Evolutionary conservation across 64 coral and sea anemone genomes (phyloP).

Genomic region (Montipora sp.): DNA sequence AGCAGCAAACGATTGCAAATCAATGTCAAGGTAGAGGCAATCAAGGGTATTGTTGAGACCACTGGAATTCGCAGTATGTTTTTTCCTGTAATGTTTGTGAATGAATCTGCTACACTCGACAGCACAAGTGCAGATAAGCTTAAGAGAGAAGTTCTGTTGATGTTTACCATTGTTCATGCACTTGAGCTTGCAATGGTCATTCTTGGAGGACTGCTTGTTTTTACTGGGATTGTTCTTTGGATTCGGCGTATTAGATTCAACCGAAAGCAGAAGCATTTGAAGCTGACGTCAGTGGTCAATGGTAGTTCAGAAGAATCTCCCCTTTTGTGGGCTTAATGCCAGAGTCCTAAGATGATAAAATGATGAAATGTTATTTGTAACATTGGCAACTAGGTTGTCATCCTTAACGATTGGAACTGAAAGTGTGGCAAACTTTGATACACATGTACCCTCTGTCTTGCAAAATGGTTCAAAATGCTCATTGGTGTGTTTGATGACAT

Average conservation of each 20-base stretch:
- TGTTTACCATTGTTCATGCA: constrained; percentile 75
- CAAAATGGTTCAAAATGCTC: too few relatives aligned
- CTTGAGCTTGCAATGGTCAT: constrained; percentile 75
- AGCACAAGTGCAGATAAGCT: constrained; percentile 58
- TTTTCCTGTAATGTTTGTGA: constrained; percentile 86
- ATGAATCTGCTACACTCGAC: constrained; percentile 83
- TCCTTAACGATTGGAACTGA: too few relatives aligned
- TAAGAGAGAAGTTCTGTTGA: constrained; percentile 76
- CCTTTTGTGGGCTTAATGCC: constrained; percentile 3
- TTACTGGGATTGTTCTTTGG: constrained; percentile 65
- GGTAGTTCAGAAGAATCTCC: constrained; percentile 50
- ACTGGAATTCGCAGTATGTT: constrained; percentile 62
- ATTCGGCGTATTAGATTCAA: constrained; percentile 44
- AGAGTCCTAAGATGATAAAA: too few relatives aligned
- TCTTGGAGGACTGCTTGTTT: constrained; percentile 75
- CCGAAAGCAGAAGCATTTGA: constrained; percentile 55
- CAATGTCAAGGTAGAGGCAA: constrained; percentile 77
- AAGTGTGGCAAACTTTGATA: too few relatives aligned
- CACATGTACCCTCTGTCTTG: too few relatives aligned
- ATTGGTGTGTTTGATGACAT: too few relatives aligned
- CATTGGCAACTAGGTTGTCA: too few relatives aligned
- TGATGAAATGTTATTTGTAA: too few relatives aligned
- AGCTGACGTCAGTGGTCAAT: neutral
- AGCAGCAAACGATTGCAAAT: constrained; percentile 85
- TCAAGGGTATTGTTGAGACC: constrained; percentile 62